Evolutionary conservation across 2,113 vertebrate genomes (phyloP), one percentile per base, ranked within the genome.

Genomic region (Pseudonaja textilis): DNA sequence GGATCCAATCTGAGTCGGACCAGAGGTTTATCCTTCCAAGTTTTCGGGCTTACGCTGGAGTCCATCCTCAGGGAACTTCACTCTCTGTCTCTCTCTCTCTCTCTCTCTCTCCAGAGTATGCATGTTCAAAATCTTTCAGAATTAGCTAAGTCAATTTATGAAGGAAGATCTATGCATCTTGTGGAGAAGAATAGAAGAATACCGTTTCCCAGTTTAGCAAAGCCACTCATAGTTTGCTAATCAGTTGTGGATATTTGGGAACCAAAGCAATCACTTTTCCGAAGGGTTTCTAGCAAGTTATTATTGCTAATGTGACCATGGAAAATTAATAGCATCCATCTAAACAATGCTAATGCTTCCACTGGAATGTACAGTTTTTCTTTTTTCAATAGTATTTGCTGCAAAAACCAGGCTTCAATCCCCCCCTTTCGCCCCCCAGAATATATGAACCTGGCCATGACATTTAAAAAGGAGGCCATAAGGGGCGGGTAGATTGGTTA

Each of bases 331-430:
- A 11, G 61, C 34, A 42, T 0, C 45, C 59, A 93, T 92, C 42
- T 87, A 45, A 74, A 96, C 94, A 93, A 85, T 93, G 91, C 93
- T 95, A 94, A 93, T 39, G 64, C 45, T 90, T 95, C 34, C n/a
- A 85, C 94, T 96, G 95, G 87, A 93, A 95, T 56, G 95, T 96
- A 92, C 93, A 94, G 93, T 88, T 16, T 93, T 54, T 54, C 50
- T 54, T 54, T 16, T 54, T 90, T 93, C 95, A 93, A 81, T 42
- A 92, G 2, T 22, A 23, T 54, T 52, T 42, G 20, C 22, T 42
- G n/a, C 23, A 88, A 52, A 61, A 52, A 14, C 34, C 57, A 92
- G 92, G 56, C 94, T 90, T 39, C 54, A 90, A 95, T 93, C 87
- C 52, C 85, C 4, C n/a, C n/a, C n/a, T n/a, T n/a, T n/a, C 57